Evolutionary conservation across 2,888 invertebrate species (phyloP).

Genomic region (Nesidiocoris tenuis): DNA sequence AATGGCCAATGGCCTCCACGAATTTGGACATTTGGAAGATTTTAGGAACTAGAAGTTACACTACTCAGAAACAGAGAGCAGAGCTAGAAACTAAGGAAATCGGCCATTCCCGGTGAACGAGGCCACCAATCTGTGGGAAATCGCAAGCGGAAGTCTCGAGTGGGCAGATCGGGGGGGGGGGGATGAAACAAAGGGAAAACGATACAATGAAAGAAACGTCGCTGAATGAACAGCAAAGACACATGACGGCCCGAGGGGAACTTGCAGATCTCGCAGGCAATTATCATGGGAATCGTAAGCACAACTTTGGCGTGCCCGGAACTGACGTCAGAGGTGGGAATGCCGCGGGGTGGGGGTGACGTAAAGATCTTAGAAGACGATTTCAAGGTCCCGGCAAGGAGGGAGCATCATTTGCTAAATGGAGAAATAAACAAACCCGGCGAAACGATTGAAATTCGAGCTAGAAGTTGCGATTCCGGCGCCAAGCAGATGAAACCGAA

Average conservation of each 20-base stretch:
- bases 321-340: slow-evolving; percentile 23
- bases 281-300: slow-evolving; percentile 10
- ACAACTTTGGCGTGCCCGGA: slow-evolving; percentile 19
- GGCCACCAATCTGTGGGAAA: not conserved
- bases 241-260: not conserved
- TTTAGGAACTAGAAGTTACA: too few relatives aligned
- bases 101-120: not conserved
- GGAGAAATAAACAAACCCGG: slow-evolving; percentile 28
- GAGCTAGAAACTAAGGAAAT: too few relatives aligned
- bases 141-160: not conserved
- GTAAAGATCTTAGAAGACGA: slow-evolving; percentile 18
- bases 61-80: too few relatives aligned
- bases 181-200: not conserved
- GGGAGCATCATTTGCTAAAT: not conserved
- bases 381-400: slow-evolving; percentile 2
- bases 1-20: too few relatives aligned
- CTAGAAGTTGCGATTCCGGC: not conserved
- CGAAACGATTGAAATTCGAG: slow-evolving; percentile 14
- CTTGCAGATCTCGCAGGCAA: not conserved
- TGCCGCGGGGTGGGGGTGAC: slow-evolving; percentile 4
- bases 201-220: not conserved
- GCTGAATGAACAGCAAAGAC: not conserved
- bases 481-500: not conserved
- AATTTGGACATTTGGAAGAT: too few relatives aligned
- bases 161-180: not conserved